A percentile compares a stretch with the other conserved stretches of the same genome.
Conservation (phyloP, 1,140 invertebrate genomes). For the Venustaconcha ellipsiformis region DNA sequence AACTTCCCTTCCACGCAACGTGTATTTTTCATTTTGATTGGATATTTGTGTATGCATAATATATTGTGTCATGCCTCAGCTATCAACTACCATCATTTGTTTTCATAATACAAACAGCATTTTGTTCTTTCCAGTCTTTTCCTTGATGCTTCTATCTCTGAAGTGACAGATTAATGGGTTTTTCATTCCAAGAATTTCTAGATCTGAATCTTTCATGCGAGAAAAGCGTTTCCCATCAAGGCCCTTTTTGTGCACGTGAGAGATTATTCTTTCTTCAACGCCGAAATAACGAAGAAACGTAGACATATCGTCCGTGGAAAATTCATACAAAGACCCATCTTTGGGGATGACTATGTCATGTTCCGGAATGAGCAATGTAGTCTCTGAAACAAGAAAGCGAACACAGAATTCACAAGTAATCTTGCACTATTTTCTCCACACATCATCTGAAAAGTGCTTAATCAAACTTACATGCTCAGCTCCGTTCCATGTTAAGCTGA, state of each 20-base stretch:
- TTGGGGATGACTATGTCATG: conserved; percentile 84
- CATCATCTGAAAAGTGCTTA: no score
- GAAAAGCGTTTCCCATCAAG: conserved; percentile 48
- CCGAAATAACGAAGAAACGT: conserved; percentile 42
- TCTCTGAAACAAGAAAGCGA: conserved; percentile 16
- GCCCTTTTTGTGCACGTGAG: conserved; percentile 39
- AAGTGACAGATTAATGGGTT: conserved; percentile 48
- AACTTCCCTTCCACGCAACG: no score
- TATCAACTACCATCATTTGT: no score
- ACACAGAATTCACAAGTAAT: not conserved
- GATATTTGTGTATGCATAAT: no score
- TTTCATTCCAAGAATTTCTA: conserved; percentile 42
- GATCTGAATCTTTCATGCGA: conserved; percentile 47
- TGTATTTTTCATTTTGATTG: no score
- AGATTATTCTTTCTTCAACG: conserved; percentile 40
- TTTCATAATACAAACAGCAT: conserved; percentile 37
- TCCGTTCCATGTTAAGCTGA: no score
- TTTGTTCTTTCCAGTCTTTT: conserved; percentile 28
- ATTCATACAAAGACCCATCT: conserved; percentile 42
- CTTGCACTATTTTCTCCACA: no score
- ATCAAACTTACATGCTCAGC: no score
- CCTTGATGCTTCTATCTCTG: conserved; percentile 35
- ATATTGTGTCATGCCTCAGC: no score
- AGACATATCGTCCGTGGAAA: conserved; percentile 42
- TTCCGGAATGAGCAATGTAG: conserved; percentile 36